Conservation (phyloP, 2,113 vertebrate species). For the Colinus virginianus region DNA sequence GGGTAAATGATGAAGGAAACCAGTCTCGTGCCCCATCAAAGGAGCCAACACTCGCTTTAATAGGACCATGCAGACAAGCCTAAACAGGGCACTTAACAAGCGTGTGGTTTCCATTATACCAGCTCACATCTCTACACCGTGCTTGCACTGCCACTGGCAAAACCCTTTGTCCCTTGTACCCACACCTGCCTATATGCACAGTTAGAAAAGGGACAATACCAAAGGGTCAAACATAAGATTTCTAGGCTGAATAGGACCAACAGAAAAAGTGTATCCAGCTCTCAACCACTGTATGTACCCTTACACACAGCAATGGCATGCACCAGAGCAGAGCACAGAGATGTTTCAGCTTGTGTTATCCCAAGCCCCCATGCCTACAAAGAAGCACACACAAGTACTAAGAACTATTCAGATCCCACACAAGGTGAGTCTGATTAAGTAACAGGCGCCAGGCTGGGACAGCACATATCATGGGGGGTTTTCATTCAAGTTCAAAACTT, state of each 20-base stretch:
- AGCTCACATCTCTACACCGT: constrained; percentile 14
- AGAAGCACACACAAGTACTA: neutral
- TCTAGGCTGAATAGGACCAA: neutral
- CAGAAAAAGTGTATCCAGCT: neutral
- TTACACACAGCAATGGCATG: neutral
- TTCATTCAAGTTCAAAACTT: neutral
- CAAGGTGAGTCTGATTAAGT: neutral
- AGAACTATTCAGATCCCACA: neutral
- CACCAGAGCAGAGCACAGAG: neutral
- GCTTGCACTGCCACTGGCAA: constrained; percentile 18
- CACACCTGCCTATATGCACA: neutral
- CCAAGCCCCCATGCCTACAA: neutral
- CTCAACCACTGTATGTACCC: neutral
- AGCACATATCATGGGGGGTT: neutral
- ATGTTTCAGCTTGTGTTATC: neutral
- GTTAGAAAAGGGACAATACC: neutral
- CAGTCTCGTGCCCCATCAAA: constrained; percentile 75
- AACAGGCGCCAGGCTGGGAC: neutral
- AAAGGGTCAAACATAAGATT: neutral
- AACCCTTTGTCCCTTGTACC: neutral
- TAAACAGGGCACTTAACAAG: constrained; percentile 37
- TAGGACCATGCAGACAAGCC: constrained; percentile 41
- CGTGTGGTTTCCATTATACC: constrained; percentile 72
- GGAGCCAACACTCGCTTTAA: constrained; percentile 39
- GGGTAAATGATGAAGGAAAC: constrained; percentile 77